Evolutionary conservation across 2,888 invertebrate genomes (phyloP), one percentile per base, ranked within the genome.

Genomic region (Temnothorax ravouxi): DNA sequence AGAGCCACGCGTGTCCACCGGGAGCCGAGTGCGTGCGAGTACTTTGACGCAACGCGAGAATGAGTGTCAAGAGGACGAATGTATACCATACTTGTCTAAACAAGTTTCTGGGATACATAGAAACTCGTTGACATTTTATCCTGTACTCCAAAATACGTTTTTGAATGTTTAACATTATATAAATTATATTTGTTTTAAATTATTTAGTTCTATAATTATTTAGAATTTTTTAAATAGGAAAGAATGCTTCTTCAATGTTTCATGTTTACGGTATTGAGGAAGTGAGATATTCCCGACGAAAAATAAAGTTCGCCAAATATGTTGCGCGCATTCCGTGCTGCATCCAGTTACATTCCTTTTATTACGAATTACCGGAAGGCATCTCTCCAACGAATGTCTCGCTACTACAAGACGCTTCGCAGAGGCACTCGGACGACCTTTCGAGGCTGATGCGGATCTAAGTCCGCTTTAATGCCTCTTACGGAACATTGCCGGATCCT

Each of bases 401-500:
- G 59, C 47, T 56, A 50, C 38, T 21, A 5, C 21, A n/a, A 56
- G 74, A 76, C 25, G 61, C 11, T 82, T n/a, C 66, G 67, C 11
- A 52, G 67, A 86, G 84, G 84, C 76, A 74, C 71, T 66, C 85
- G 77, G n/a, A 47, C 83, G 87, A 61, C 79, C 76, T 80, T 67
- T 75, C 84, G 84, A 72, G 69, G 84, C 75, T 86, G 75, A 87
- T 69, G 77, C 84, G 77, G 62, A 67, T 77, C 79, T 72, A 83
- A 79, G 81, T 61, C 67, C 47, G 71, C 62, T 84, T 88, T 88
- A 89, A 86, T 83, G 72, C 86, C 62, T 72, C 62, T 25, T 62
- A 56, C 54, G 54, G 85, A 75, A 83, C 62, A 84, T 62, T 47
- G 83, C 29, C 56, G 84, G 29, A 15, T 77, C 90, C 89, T 88